Conservation (phyloP, 2,888 invertebrate species). For the Scaptomyza reducta region DNA sequence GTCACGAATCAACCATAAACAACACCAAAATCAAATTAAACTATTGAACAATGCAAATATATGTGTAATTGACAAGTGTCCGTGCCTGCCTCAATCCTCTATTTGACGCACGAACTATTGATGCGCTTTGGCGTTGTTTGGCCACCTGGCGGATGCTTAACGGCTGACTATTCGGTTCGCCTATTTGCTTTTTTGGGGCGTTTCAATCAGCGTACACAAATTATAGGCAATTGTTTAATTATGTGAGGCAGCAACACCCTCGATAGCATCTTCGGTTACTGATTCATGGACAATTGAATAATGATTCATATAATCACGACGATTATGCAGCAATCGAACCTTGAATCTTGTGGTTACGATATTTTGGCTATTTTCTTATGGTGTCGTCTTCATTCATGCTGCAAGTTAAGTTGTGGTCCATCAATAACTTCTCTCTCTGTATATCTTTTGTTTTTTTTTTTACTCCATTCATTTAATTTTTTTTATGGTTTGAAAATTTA, state of each 20-base stretch:
- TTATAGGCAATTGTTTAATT: constrained; percentile 76
- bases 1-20: constrained; percentile 23
- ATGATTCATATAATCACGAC: constrained; percentile 72
- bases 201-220: constrained; percentile 68
- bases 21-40: constrained; percentile 8
- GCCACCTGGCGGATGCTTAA: constrained; percentile 50
- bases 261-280: constrained; percentile 24
- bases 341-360: constrained; percentile 62
- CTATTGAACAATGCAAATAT: constrained; percentile 56
- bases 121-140: constrained; percentile 10
- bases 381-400: constrained; percentile 44
- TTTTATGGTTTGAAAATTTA: constrained; percentile 70
- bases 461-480: constrained; percentile 57
- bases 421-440: constrained; percentile 19
- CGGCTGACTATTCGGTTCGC: constrained; percentile 28
- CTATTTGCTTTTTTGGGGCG: constrained; percentile 36
- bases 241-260: constrained; percentile 66
- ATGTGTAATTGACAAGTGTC: constrained; percentile 54
- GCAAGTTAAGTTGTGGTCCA: constrained; percentile 43
- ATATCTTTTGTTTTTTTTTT: background rate
- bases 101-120: constrained; percentile 23
- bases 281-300: constrained; percentile 52
- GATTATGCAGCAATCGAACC: constrained; percentile 67
- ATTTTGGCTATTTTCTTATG: constrained; percentile 44
- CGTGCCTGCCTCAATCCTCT: constrained; percentile 20